Base-by-base conservation (phyloP, 2,113 vertebrate species). In the Stegastes partitus region DNA sequence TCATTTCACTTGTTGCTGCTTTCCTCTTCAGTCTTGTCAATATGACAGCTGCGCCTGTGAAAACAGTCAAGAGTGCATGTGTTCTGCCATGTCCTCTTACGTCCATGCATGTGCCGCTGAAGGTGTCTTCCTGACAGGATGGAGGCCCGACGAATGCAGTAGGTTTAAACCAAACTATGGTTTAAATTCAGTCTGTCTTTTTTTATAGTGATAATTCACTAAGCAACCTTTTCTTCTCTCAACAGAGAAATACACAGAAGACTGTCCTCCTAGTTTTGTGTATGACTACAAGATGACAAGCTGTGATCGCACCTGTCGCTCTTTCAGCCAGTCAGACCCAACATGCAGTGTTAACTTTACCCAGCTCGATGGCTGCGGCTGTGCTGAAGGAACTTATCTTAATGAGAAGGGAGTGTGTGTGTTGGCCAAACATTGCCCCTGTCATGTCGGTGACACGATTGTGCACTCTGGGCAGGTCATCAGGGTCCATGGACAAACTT, bases 31-130 rank as follows among this genome's bases (percentile, higher is more conserved):
- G 98, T 93, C 92, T 81, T 99, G 98, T 65, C 87, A 96, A 86
- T 96, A 97, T 72, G 97, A 98, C 92, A 96, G 94, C 0, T 99
- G 98, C 44, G 94, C 95, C 86, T 97, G 96, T 68, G 94, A 96
- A 85, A 93, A 93, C 54, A 98, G 95, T 0, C 96, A 97, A 64
- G 94, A 94, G 18, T 97, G 95, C 81, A 93, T 98, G 95, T 98
- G 97, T 74, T 95, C 96, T 61, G 94, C 94, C 2, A 74, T 97
- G 11, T 96, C 96, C 21, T 93, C 95, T 39, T 97, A 98, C 1
- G 96, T 95, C 49, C 92, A 92, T 16, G 96, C 95, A 0, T 98
- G 97, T 77, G 94, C 95, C 0, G 86, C 91, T 39, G 94, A 89
- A 83, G 96, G 96, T 23, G 70, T 96, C 55, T 22, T 80, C 5